Evolutionary conservation across 92 coral and sea anemone genomes (phyloP), one percentile per base, ranked within the genome.

Genomic region (Metridium senile): DNA sequence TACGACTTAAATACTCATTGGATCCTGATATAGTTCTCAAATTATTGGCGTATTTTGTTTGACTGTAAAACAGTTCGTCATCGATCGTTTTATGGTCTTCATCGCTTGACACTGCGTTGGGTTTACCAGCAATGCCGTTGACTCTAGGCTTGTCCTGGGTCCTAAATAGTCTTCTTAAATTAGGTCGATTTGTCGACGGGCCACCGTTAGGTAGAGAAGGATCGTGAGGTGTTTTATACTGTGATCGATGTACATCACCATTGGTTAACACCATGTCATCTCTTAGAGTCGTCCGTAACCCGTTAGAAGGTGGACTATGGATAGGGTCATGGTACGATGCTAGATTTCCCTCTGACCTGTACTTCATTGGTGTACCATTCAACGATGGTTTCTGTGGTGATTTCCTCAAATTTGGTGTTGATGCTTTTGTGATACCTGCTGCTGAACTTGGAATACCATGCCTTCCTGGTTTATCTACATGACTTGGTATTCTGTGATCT

Each of bases 341-440:
- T 1, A 77, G 74, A 57, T 77, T 77, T 29, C 74, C 82, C 20
- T 77, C 82, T 26, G 82, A 77, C 68, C 82, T 67, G 72, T 72
- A 62, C 56, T 58, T 81, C 22, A 75, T 18, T 1, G 80, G 80
- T 4, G 57, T 26, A 17, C 32, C 46, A 9, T 11, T 46, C 19
- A 39, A 29, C 0, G 69, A 11, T 8, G 79, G 32, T 62, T 74
- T 27, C 51, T 26, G 68, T 19, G 31, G 57, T 25, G 20, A n/a
- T 1, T 6, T 16, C 20, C 27, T 59, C 7, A 18, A 23, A 18
- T 59, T 75, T n/a, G 80, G 45, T 43, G 58, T 73, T 3, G 68
- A 73, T 11, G 69, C 4, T n/a, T 63, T 63, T 3, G 23, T 63
- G 69, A 21, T 63, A 16, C 45, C 43, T 27, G 11, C 39, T 23